These are phyloP conservation scores for Julus scandinavius DNA, from an alignment of 2,888 invertebrate genomes.

Conservation along the genomic window DNA sequence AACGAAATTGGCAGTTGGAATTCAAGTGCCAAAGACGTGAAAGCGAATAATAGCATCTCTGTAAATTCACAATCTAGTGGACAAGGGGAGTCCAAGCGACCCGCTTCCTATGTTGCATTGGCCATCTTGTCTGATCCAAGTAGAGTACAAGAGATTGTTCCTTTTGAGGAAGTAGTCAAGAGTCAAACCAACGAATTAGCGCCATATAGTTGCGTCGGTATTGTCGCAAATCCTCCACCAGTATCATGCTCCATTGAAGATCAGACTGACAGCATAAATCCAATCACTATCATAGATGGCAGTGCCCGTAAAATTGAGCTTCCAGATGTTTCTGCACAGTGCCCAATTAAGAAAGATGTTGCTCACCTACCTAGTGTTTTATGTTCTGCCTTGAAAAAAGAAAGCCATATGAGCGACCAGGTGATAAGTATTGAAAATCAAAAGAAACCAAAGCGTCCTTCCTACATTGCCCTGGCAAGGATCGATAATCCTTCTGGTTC, in stretches of 20 bases:
- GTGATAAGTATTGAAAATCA: neutral
- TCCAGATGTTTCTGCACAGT: neutral
- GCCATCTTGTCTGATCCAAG: neutral
- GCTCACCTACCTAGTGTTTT: neutral
- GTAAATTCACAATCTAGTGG: neutral
- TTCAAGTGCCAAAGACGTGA: neutral
- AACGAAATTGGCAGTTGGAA: neutral
- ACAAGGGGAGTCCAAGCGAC: neutral
- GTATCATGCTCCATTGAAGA: neutral
- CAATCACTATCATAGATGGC: neutral
- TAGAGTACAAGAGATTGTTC: neutral
- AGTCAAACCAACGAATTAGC: neutral
- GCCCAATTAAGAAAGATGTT: neutral
- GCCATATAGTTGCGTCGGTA: constrained; percentile 15
- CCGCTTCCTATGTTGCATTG: constrained; percentile 17
- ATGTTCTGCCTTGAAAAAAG: neutral
- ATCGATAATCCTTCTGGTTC: neutral
- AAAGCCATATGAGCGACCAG: neutral
- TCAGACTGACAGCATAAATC: neutral
- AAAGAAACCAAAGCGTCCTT: constrained; percentile 29
- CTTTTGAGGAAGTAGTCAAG: neutral
- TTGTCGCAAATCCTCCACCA: neutral
- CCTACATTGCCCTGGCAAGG: neutral
- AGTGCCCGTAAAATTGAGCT: neutral
- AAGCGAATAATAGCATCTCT: neutral